Percentiles rank a stretch among this genome's conserved stretches.
Evolutionary conservation across 92 coral and sea anemone genomes (phyloP).

Genomic region (Scolanthus callimorphus): DNA sequence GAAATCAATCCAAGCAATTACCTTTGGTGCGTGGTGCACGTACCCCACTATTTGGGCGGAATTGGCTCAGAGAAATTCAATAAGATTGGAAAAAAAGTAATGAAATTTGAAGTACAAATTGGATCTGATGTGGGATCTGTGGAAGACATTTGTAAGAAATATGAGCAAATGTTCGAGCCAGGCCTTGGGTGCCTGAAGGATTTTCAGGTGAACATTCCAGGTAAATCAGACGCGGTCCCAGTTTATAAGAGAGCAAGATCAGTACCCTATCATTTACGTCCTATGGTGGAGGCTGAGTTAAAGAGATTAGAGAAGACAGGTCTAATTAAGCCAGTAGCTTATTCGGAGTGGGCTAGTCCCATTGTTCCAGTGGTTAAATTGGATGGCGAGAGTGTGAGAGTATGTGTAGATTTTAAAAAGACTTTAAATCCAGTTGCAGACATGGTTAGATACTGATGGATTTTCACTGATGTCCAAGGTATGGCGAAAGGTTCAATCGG

Average conservation of each 20-base stretch:
- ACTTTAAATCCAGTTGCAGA: slow-evolving; percentile 9
- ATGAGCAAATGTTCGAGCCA: slow-evolving; percentile 8
- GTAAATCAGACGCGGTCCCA: slow-evolving; percentile 8
- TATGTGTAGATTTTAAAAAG: slow-evolving; percentile 23
- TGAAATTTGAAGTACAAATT: no score
- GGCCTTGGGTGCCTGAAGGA: slow-evolving; percentile 25
- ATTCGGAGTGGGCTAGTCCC: slow-evolving; percentile 21
- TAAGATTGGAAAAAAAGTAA: slow-evolving; percentile 10
- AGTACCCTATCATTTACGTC: slow-evolving; percentile 24
- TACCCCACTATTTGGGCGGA: slow-evolving; percentile 23
- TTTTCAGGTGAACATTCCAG: slow-evolving; percentile 17
- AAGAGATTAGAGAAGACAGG: slow-evolving; percentile 2
- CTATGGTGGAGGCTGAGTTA: slow-evolving; percentile 17
- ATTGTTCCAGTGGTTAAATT: slow-evolving; percentile 17
- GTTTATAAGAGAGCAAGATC: slow-evolving; percentile 6
- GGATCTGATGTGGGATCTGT: slow-evolving; percentile 3
- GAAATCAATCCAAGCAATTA: not conserved
- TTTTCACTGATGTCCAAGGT: no score
- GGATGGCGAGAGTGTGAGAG: slow-evolving; percentile 14
- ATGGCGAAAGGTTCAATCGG: no score
- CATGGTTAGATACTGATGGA: no score
- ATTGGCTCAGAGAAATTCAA: slow-evolving; percentile 15
- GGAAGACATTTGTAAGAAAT: slow-evolving; percentile 13
- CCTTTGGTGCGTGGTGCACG: slow-evolving; percentile 16
- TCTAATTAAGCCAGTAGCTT: slow-evolving; percentile 5